Conservation (phyloP, 2,797 vertebrate species). For the Aselliscus stoliczkanus region DNA sequence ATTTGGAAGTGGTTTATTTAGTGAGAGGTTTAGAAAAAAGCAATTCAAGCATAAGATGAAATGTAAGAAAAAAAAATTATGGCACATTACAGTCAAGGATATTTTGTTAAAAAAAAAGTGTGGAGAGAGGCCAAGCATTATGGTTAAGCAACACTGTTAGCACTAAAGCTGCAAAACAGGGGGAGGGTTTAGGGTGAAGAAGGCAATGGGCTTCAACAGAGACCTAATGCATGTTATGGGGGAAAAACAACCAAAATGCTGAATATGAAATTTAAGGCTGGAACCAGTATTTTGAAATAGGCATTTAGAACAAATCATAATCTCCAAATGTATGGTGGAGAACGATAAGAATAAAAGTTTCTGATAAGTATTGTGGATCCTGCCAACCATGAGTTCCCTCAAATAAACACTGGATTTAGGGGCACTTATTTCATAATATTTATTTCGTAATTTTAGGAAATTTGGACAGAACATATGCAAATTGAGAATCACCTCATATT, state of each 20-base stretch:
- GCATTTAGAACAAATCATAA: background rate
- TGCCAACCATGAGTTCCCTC: background rate
- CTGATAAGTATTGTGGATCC: background rate
- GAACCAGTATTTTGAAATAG: slow-evolving; percentile 10
- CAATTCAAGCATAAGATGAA: background rate
- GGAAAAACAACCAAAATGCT: background rate
- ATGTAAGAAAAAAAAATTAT: background rate
- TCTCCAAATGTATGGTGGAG: background rate
- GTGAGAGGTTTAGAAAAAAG: background rate
- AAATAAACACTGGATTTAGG: background rate
- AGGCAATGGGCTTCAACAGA: background rate
- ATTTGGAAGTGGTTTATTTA: background rate
- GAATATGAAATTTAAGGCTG: slow-evolving; percentile 2
- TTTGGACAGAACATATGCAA: background rate
- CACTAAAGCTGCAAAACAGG: background rate
- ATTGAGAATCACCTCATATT: background rate
- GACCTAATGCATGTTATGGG: background rate
- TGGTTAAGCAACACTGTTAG: background rate
- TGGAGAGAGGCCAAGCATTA: background rate
- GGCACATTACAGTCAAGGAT: slow-evolving; percentile 21
- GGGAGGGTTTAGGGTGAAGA: background rate
- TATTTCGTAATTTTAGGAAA: slow-evolving; percentile 13
- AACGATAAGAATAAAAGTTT: background rate
- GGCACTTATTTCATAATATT: background rate
- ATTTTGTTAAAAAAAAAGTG: slow-evolving; percentile 2